Base-by-base conservation (phyloP, 2,113 vertebrate species). In the Raja brachyura region DNA sequence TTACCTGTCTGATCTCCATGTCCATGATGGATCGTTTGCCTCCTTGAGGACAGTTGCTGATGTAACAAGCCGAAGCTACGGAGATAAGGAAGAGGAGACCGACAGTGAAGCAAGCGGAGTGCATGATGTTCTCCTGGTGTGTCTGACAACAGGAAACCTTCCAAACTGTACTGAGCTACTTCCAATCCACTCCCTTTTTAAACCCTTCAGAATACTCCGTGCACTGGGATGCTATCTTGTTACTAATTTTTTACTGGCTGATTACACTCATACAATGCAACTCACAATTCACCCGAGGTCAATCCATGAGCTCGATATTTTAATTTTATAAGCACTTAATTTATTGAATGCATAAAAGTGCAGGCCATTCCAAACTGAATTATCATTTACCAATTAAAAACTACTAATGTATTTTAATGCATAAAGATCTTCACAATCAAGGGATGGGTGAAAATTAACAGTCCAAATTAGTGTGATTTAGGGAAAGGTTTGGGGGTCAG, bases 31-130 rank as follows among this genome's bases (percentile, higher is more conserved):
- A 97, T 1, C 98, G 96, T 95, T 98, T 99, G 90, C 98, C 98
- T n/a, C 98, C 98, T 16, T 97, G 96, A 86, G 98, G 98, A 86
- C 98, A 99, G 96, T 98, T 99, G 94, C 98, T 98, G 96, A 99
- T 98, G 96, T 98, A 99, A 95, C 98, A 99, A 0, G 97, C 98
- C 0, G 98, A 98, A 93, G 97, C 97, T 93, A 98, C 93, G 3
- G 97, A 96, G 94, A 98, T 94, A 59, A 98, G 94, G 94, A 97
- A 96, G 77, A 98, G 94, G 33, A 98, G 94, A 95, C 96, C 96
- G 94, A 97, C 0, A 0, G 94, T 94, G 11, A 97, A 95, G 0
- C 94, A 95, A 18, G 94, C 94, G 94, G 95, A 95, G 78, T 95
- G 94, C 97, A 98, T 98, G 78, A 95, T 95, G 66, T 73, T 13